Conservation (phyloP, 1,140 invertebrate genomes). For the Scylla paramamosain region DNA sequence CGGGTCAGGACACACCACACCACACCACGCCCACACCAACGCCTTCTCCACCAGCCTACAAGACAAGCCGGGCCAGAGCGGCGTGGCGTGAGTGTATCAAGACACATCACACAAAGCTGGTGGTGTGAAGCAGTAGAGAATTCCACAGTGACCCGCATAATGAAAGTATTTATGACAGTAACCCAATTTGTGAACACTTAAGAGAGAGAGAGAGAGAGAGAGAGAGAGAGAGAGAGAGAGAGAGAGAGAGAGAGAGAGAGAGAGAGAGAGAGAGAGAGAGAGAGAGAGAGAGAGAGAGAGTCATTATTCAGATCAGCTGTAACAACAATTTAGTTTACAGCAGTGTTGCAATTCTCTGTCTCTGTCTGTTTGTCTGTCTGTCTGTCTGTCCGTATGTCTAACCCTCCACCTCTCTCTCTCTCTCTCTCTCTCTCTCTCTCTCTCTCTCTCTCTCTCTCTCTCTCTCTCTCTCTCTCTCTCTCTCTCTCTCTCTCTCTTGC, state of each 20-base stretch:
- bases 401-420: background rate
- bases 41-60: background rate
- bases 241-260: background rate
- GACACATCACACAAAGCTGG: too few relatives aligned
- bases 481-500: background rate
- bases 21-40: too few relatives aligned
- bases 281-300: conserved; percentile 13
- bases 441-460: background rate
- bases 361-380: too few relatives aligned
- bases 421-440: conserved; percentile 36
- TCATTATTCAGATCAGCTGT: background rate
- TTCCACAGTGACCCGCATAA: background rate
- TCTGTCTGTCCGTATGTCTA: too few relatives aligned
- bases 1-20: too few relatives aligned
- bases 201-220: conserved; percentile 28
- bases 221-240: conserved; percentile 36
- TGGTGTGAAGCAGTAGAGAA: too few relatives aligned
- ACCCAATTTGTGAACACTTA: background rate
- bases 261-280: background rate
- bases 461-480: conserved; percentile 10
- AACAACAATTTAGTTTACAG: background rate
- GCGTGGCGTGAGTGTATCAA: too few relatives aligned
- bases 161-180: background rate
- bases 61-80: background rate
- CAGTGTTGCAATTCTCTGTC: background rate